Evolutionary conservation across 1,140 invertebrate species (phyloP), one percentile per base, ranked within the genome.

Genomic region (Orius insidiosus): DNA sequence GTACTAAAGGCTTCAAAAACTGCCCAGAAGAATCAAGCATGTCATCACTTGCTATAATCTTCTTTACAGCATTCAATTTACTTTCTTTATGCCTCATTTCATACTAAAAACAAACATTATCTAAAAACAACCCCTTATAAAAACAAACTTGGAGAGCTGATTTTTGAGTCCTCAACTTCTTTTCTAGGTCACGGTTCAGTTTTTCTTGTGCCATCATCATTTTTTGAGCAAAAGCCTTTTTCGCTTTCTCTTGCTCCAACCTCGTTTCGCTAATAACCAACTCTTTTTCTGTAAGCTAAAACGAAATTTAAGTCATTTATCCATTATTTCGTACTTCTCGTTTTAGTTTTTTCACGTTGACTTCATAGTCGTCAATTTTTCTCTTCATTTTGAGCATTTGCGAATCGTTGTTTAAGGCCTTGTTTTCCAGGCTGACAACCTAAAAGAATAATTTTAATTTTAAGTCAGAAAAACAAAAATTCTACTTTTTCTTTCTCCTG

Each of bases 161-260:
- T 14, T 76, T 69, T 56, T 85, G 76, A 38, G 70, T 66, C 15
- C 71, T 69, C 39, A 82, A 63, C 59, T 75, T 80, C 40, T 58
- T 62, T 59, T 77, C 71, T 3, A 78, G 58, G 55, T 80, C 74
- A 13, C 66, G 65, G 37, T 66, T 71, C 58, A 75, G 68, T 58
- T 80, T 82, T 48, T 79, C 76, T 45, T 75, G 71, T 55, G 78
- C 76, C 1, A 68, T 69, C 16, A 76, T 78, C 5, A 80, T 73
- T 55, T n/a, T 79, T 10, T 70, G 63, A 31, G 74, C 74, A 51
- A 74, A 78, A 55, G 75, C 78, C 50, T 76, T 69, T 58, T 84
- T 83, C 30, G 75, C 73, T 52, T 74, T 76, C 56, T 83, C 76
- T 54, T 78, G 80, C 48, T 86, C 80, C 19, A 82, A 64, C 16